Conservation (phyloP, 2,113 vertebrate species). For the Hydrolagus affinis region DNA sequence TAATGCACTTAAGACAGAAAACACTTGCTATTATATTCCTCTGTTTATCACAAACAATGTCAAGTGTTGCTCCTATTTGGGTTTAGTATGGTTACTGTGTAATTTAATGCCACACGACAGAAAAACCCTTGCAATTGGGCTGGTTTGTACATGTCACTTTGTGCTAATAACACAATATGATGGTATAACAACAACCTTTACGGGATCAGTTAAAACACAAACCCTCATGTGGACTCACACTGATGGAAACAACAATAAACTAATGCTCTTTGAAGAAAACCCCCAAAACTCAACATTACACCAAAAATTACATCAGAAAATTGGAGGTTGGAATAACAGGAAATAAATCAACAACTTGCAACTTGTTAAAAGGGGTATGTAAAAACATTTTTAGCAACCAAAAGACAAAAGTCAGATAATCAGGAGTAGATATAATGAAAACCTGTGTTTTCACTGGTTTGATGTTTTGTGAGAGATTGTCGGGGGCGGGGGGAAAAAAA, state of each 20-base stretch:
- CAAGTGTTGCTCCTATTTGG: too few species aligned
- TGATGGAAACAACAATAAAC: background rate
- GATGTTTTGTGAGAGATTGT: too few species aligned
- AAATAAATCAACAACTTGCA: background rate
- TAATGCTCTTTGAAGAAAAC: background rate
- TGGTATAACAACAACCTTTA: background rate
- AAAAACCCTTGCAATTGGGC: background rate
- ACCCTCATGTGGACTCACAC: background rate
- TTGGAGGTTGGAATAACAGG: background rate
- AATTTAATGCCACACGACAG: background rate
- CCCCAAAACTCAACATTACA: too few species aligned
- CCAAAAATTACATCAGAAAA: background rate
- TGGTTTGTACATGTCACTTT: background rate
- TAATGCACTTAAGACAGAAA: background rate
- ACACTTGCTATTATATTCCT: background rate
- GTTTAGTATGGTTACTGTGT: background rate
- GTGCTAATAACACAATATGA: background rate
- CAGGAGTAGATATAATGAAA: too few species aligned
- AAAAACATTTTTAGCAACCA: background rate
- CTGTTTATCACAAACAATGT: background rate
- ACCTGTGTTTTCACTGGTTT: too few species aligned
- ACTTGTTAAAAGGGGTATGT: background rate
- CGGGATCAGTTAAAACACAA: too few species aligned
- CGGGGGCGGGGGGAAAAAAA: too few species aligned
- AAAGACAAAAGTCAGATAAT: too few species aligned